phyloP scores from a whole-genome alignment of 1,140 invertebrate genomes.

The fruit fly (Drosophila melanogaster) region Release_6_plus_ISO1_MT NT_037436.4:8834501-8835000 shows the following conservation, averaged over 20 bases:
- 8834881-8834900: too few species aligned
- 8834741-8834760: constrained; percentile 1
- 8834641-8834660: constrained; percentile 33
- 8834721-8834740: constrained; percentile 51
- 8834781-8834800: too few species aligned
- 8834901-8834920: too few species aligned
- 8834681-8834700: constrained; percentile 57
- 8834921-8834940: neutral
- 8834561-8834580: constrained; percentile 24
- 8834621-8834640: constrained; percentile 72
- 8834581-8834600: constrained; percentile 37
- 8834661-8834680: constrained; percentile 68
- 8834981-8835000: constrained; percentile 26
- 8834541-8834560: constrained; percentile 37
- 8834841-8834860: too few species aligned
- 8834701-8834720: constrained; percentile 69
- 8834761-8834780: neutral
- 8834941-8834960: neutral
- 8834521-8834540: constrained; percentile 10
- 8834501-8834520: constrained; percentile 4
- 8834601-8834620: constrained; percentile 56
- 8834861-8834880: too few species aligned
- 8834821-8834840: too few species aligned
- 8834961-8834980: neutral
- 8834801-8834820: too few species aligned